Percentiles rank a stretch among this genome's conserved stretches.
These are phyloP conservation scores for Limulus polyphemus DNA, from an alignment of 2,888 invertebrate species.

Conservation along the genomic window DNA sequence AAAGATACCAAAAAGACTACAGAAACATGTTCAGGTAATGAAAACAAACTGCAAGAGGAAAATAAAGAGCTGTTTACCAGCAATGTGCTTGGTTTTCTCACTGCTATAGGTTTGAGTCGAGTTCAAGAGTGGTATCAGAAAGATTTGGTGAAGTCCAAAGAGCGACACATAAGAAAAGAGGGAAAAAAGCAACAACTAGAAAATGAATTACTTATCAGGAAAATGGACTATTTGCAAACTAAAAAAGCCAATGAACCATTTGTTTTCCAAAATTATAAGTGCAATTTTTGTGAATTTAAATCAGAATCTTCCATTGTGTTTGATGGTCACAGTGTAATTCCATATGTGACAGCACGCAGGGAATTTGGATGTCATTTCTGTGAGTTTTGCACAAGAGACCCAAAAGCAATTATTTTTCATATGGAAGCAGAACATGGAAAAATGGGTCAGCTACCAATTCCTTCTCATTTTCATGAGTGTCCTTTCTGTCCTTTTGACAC, in stretches of 20 bases:
- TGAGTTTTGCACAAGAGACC: constrained; percentile 62
- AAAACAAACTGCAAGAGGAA: constrained; percentile 37
- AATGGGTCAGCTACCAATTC: constrained; percentile 66
- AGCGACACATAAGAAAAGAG: constrained; percentile 59
- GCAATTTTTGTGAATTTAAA: constrained; percentile 78
- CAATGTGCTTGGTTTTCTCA: constrained; percentile 77
- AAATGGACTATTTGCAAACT: constrained; percentile 31
- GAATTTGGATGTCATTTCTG: constrained; percentile 61
- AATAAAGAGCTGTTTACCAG: constrained; percentile 58
- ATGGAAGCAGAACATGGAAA: constrained; percentile 82
- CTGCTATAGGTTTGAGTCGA: constrained; percentile 76
- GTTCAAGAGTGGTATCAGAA: constrained; percentile 87
- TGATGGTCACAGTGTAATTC: constrained; percentile 77
- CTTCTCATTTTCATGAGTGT: constrained; percentile 64
- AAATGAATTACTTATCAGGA: no score
- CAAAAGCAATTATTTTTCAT: constrained; percentile 68
- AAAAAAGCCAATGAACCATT: constrained; percentile 73
- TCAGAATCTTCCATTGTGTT: constrained; percentile 70
- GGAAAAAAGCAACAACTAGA: constrained; percentile 37
- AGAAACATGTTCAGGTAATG: constrained; percentile 7
- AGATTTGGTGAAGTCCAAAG: constrained; percentile 77
- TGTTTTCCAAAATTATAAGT: constrained; percentile 57
- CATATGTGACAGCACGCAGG: constrained; percentile 57
- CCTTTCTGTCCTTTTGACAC: constrained; percentile 88
- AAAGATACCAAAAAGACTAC: constrained; percentile 10